Evolutionary conservation across 2,888 invertebrate species (phyloP).

Genomic region (Acleris literana): DNA sequence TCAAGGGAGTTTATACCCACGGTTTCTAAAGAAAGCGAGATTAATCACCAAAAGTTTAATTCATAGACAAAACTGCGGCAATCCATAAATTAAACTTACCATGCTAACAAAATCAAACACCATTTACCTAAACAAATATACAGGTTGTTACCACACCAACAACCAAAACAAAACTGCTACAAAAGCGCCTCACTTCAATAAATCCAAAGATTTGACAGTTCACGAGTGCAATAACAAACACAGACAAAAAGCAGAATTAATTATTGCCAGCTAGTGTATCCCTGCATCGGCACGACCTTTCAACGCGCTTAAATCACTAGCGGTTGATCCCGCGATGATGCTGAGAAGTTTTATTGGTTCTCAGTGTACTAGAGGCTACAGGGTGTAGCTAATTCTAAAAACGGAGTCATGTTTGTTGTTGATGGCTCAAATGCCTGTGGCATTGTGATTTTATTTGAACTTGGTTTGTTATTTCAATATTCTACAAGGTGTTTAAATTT

Average conservation of each 20-base stretch:
- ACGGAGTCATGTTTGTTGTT: too few species aligned
- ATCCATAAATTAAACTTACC: neutral
- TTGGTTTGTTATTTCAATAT: too few species aligned
- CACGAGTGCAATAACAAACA: conserved; percentile 25
- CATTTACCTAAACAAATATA: neutral
- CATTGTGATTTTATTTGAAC: conserved; percentile 2
- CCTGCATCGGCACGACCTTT: conserved; percentile 72
- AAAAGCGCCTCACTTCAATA: conserved; percentile 29
- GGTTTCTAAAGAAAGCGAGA: too few species aligned
- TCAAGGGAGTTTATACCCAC: too few species aligned
- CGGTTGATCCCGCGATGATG: conserved; percentile 8
- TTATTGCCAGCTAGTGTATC: conserved; percentile 50
- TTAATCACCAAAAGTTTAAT: too few species aligned
- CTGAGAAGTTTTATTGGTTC: conserved; percentile 6
- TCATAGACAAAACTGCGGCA: neutral
- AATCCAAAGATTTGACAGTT: conserved; percentile 31
- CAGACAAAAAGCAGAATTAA: conserved; percentile 47
- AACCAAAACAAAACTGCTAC: conserved; percentile 19
- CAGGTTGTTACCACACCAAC: neutral
- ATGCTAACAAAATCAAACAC: neutral
- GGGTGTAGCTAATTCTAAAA: too few species aligned
- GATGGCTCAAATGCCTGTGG: neutral
- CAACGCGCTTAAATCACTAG: conserved; percentile 64
- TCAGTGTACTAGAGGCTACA: neutral
- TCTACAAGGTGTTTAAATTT: too few species aligned